phyloP scores from a whole-genome alignment of 2,797 vertebrate species.

The Adelosebastes latens region DNA sequence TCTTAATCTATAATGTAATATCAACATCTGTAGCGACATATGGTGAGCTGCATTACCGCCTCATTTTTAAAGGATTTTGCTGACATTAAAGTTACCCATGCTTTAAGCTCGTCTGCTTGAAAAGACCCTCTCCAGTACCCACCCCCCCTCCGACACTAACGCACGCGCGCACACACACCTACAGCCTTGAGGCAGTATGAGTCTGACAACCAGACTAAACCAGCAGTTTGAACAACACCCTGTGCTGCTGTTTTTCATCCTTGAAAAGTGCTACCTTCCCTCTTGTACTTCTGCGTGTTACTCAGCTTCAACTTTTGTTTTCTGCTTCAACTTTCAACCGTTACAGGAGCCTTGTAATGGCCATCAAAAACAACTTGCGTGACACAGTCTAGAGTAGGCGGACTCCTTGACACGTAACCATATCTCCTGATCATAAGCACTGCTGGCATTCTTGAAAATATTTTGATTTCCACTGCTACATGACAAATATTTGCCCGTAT shows the following conservation, averaged over 20 bases:
- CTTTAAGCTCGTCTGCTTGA: slow-evolving; percentile 32
- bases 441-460: neutral
- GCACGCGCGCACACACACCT: neutral
- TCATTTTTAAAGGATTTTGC: slow-evolving; percentile 44
- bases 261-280: slow-evolving; percentile 3
- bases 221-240: slow-evolving; percentile 4
- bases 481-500: slow-evolving; percentile 10
- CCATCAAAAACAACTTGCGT: neutral
- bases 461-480: neutral
- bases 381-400: neutral
- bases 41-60: slow-evolving; percentile 37
- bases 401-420: neutral
- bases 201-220: slow-evolving; percentile 35
- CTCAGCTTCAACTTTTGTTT: slow-evolving; percentile 16
- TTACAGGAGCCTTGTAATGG: neutral
- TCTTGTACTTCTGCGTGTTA: neutral
- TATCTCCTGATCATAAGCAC: neutral
- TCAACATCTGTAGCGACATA: slow-evolving; percentile 64
- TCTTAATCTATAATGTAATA: slow-evolving; percentile 50
- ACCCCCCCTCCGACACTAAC: neutral
- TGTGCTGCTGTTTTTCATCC: neutral
- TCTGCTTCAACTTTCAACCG: slow-evolving; percentile 2
- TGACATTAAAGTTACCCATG: slow-evolving; percentile 42
- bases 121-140: neutral
- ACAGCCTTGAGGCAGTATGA: slow-evolving; percentile 21